phyloP scores from a whole-genome alignment of 2,113 vertebrate genomes.

The Dolichallabes microphthalmus region DNA sequence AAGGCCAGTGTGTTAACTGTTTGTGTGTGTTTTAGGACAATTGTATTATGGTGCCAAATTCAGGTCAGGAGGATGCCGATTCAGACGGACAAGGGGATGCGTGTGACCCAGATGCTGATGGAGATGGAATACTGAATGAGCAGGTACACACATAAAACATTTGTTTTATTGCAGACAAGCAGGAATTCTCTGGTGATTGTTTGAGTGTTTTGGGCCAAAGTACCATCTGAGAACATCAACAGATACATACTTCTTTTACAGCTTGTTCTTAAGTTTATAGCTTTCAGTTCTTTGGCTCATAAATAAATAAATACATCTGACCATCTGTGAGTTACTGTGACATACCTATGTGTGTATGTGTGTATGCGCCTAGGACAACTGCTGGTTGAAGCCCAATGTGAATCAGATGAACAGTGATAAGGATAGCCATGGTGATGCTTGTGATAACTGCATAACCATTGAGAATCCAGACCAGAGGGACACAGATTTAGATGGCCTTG shows the following conservation, averaged over 20 bases:
- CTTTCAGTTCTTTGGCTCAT: background rate
- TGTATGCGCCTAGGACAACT: slow-evolving; percentile 83
- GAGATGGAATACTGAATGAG: slow-evolving; percentile 90
- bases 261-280: background rate
- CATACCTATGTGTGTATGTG: slow-evolving; percentile 4
- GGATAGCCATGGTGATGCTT: slow-evolving; percentile 92
- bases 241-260: background rate
- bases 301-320: background rate
- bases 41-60: slow-evolving; percentile 91
- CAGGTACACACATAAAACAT: slow-evolving; percentile 74
- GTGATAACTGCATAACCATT: slow-evolving; percentile 86
- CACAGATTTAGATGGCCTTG: slow-evolving; percentile 89
- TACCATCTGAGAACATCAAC: background rate
- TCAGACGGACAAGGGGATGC: slow-evolving; percentile 84
- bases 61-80: slow-evolving; percentile 95
- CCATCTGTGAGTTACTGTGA: background rate
- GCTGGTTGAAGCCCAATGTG: slow-evolving; percentile 84
- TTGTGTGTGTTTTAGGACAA: slow-evolving; percentile 79
- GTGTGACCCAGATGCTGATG: slow-evolving; percentile 92
- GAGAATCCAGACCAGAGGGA: slow-evolving; percentile 94
- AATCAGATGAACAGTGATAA: slow-evolving; percentile 91
- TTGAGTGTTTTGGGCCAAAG: background rate
- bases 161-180: background rate
- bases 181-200: background rate
- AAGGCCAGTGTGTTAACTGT: background rate